Percentiles rank a stretch among this genome's conserved stretches.
Conservation (phyloP, 2,888 invertebrate genomes). For the Tiliacea citrago region DNA sequence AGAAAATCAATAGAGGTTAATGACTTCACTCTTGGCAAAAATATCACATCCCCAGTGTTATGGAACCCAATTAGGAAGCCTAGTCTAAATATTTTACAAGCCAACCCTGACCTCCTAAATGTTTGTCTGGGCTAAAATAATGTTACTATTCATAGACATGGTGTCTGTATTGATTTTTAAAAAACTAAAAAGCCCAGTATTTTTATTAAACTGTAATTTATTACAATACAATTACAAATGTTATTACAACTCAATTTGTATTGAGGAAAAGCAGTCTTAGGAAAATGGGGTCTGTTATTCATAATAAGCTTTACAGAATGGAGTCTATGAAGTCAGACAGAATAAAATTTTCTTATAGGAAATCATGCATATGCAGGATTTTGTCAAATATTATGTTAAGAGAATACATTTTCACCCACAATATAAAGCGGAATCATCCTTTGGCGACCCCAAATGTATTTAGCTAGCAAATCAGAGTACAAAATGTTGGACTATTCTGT, state of each 20-base stretch:
- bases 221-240: too few species aligned
- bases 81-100: conserved; percentile 14
- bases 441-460: conserved; percentile 21
- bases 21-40: conserved; percentile 42
- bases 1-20: conserved; percentile 58
- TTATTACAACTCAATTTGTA: too few species aligned
- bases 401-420: background rate
- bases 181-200: background rate
- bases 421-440: conserved; percentile 12
- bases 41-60: conserved; percentile 23
- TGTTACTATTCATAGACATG: background rate
- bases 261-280: background rate
- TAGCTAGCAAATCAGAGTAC: conserved; percentile 44
- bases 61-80: conserved; percentile 16
- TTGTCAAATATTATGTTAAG: background rate
- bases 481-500: conserved; percentile 72
- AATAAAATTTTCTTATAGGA: conserved; percentile 37
- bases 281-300: conserved; percentile 32
- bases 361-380: background rate
- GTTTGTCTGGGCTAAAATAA: conserved; percentile 21
- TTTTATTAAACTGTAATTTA: background rate
- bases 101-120: conserved; percentile 37
- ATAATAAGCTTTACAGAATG: background rate
- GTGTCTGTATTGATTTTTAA: conserved; percentile 21
- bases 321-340: background rate